phyloP scores from a whole-genome alignment of 2,113 vertebrate genomes.

The Alethe diademata region DNA sequence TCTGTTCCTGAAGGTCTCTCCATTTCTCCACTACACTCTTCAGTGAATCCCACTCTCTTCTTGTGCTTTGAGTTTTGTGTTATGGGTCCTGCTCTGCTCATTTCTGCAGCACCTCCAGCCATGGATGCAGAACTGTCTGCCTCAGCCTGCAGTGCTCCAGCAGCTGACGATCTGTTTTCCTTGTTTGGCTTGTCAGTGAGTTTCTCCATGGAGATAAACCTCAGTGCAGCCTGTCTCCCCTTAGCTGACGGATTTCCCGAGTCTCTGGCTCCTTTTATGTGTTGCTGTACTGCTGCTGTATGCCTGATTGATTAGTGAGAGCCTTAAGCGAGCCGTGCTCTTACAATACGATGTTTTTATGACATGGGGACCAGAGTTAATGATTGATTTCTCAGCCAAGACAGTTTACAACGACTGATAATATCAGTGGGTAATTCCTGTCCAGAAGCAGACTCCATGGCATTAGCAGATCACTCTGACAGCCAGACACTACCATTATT shows the following conservation, averaged over 20 bases:
- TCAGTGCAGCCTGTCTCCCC: neutral
- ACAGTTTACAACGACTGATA: slow-evolving; percentile 60
- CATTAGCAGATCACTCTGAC: neutral
- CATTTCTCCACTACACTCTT: neutral
- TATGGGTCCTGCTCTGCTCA: neutral
- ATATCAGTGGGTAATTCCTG: neutral
- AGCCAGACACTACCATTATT: neutral
- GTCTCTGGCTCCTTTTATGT: slow-evolving; percentile 1
- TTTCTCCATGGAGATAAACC: slow-evolving; percentile 28
- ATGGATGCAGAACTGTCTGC: fast-evolving
- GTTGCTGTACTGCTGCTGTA: neutral
- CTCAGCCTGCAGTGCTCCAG: neutral
- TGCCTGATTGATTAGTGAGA: neutral
- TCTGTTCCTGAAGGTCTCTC: neutral
- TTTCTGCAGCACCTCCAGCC: neutral
- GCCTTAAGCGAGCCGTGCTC: neutral
- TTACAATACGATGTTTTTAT: slow-evolving; percentile 19
- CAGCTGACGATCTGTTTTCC: neutral
- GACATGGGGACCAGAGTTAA: slow-evolving; percentile 53
- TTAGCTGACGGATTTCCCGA: neutral
- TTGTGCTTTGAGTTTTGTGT: fast-evolving
- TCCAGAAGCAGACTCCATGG: slow-evolving; percentile 14
- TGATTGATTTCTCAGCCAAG: slow-evolving; percentile 50
- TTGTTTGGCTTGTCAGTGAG: neutral
- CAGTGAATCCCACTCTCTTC: neutral